Base-by-base conservation (phyloP, 2,797 vertebrate genomes). In the Centroberyx gerrardi region DNA sequence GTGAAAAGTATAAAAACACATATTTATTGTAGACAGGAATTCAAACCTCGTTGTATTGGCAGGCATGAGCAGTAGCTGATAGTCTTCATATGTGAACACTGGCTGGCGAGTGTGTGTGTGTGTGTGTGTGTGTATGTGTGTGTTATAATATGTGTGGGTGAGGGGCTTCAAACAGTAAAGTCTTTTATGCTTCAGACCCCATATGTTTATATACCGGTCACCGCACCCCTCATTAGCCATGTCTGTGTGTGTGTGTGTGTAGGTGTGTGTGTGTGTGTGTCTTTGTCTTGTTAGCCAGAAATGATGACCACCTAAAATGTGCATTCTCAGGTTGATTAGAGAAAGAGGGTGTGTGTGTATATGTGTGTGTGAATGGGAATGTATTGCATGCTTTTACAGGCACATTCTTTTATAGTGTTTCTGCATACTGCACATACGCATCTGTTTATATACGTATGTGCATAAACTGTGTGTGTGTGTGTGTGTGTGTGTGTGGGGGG, bases 121-220 rank as follows among this genome's bases (percentile, higher is more conserved):
- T 13, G 28, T 14, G 29, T 58, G 52, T 28, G 22, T 54, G 52
- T 54, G 52, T 28, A 18, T 54, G 52, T 51, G 36, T 42, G 58
- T 40, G 58, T 27, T 33, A 33, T 33, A 4, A 33, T 22, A 9
- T 80, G 70, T 74, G 80, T 85, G 81, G 72, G 76, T 68, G 88
- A 76, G 71, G 78, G 73, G 70, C 83, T 90, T 92, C 86, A 91
- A 89, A 91, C 76, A 80, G 68, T 51, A 55, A 48, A 54, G 66
- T 44, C 72, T 85, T 87, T 90, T 68, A 84, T 87, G 81, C 78
- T 58, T 55, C 72, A 81, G 62, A 78, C 62, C 68, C 76, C 72
- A 76, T 80, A 82, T 88, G 82, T 82, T 83, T 81, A 67, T 85
- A 74, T 82, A 82, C 66, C 27, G 66, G 62, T 76, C 31, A 55